Percentiles rank a stretch among this genome's conserved stretches.
Conservation (phyloP, 2,113 vertebrate genomes). For the Dinomys branickii region DNA sequence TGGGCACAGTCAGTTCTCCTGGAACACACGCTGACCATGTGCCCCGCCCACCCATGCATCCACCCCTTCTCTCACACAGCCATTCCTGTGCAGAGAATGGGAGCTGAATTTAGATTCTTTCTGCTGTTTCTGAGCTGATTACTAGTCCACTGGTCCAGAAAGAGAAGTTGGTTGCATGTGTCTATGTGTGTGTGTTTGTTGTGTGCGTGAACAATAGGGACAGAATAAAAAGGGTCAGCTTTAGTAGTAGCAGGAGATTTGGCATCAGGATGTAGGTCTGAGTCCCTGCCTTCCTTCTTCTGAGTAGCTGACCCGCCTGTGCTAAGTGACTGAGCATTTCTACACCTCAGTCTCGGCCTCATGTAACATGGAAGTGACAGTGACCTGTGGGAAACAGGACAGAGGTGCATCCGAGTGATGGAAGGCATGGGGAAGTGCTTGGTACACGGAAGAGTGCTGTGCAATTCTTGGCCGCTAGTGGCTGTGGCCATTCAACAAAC, state of each 20-base stretch:
- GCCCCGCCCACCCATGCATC: background rate
- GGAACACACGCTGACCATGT: background rate
- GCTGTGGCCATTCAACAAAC: background rate
- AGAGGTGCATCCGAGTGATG: too few relatives aligned
- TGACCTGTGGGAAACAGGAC: background rate
- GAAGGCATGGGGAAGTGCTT: fast-evolving
- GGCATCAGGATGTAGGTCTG: background rate
- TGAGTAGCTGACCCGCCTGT: background rate
- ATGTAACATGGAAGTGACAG: background rate
- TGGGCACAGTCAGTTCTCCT: background rate
- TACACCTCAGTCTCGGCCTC: background rate
- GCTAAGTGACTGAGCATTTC: background rate
- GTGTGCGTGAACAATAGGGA: background rate
- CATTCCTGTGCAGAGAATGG: background rate
- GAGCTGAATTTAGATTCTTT: background rate
- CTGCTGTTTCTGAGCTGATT: background rate
- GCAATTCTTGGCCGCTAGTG: background rate
- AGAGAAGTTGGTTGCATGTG: background rate
- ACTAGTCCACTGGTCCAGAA: background rate
- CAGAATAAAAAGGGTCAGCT: background rate
- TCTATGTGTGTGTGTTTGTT: background rate
- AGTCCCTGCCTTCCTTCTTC: background rate
- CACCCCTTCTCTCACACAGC: background rate
- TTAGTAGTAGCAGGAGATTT: background rate
- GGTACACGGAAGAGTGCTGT: background rate